A percentile compares a stretch with the other conserved stretches of the same genome.
Evolutionary conservation across 2,888 invertebrate genomes (phyloP).

Genomic region (Malacosoma neustria): DNA sequence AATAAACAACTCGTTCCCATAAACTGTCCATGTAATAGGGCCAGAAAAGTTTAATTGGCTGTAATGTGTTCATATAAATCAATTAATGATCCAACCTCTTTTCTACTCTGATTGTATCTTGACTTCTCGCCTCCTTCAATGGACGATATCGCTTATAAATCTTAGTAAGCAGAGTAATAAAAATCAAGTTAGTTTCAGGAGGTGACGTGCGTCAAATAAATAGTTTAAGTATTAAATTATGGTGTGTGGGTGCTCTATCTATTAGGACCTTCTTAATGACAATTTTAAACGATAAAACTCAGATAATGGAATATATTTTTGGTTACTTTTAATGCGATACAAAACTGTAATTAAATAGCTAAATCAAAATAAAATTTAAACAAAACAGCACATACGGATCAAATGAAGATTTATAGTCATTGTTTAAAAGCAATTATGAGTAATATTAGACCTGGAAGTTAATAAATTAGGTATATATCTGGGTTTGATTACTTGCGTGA

Average conservation of each 20-base stretch:
- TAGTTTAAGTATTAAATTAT: constrained; percentile 1
- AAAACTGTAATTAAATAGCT: too few relatives aligned
- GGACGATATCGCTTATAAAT: constrained; percentile 32
- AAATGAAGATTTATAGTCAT: too few relatives aligned
- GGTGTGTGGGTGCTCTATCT: background rate
- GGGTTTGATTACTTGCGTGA: too few relatives aligned
- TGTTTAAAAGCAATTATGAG: too few relatives aligned
- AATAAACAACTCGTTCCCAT: constrained; percentile 28
- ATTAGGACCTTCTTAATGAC: background rate
- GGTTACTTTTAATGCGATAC: too few relatives aligned
- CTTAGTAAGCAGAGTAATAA: constrained; percentile 28
- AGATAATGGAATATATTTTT: too few relatives aligned
- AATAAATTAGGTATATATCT: too few relatives aligned
- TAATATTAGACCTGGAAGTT: too few relatives aligned
- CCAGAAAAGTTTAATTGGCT: constrained; percentile 50
- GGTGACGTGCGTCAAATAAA: background rate
- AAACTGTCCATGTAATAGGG: constrained; percentile 35
- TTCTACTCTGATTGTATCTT: constrained; percentile 40
- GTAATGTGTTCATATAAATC: constrained; percentile 54
- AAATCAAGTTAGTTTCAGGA: constrained; percentile 17
- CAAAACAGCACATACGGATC: too few relatives aligned
- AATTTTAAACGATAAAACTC: too few relatives aligned
- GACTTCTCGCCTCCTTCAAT: constrained; percentile 26
- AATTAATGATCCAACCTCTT: constrained; percentile 44
- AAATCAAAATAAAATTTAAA: too few relatives aligned